Conservation (phyloP, 2,888 invertebrate genomes). For the Lumbricus terrestris region DNA sequence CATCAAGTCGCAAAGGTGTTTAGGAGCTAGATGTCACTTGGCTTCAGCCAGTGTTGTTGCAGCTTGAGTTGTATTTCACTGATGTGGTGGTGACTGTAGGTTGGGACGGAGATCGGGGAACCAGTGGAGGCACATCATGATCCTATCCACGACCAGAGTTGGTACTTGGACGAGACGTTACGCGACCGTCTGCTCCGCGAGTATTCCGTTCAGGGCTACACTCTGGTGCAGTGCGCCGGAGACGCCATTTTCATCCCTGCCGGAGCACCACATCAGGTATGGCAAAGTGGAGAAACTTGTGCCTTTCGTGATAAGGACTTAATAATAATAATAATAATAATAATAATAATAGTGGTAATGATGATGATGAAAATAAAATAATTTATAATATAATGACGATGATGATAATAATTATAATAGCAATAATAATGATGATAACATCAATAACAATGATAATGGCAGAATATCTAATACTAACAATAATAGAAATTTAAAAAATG, state of each 20-base stretch:
- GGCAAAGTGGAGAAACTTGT: not conserved
- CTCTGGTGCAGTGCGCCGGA: conserved; percentile 91
- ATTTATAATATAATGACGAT: too few relatives aligned
- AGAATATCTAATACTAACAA: too few relatives aligned
- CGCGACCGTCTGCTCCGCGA: conserved; percentile 84
- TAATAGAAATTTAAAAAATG: too few relatives aligned
- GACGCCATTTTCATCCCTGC: conserved; percentile 98
- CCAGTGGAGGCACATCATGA: conserved; percentile 85
- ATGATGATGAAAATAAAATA: too few relatives aligned
- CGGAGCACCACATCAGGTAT: conserved; percentile 92
- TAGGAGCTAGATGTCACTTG: too few relatives aligned
- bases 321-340: not conserved
- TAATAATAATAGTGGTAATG: too few relatives aligned
- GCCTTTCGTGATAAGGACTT: not conserved
- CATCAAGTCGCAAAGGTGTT: too few relatives aligned
- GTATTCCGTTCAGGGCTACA: conserved; percentile 90
- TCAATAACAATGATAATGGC: too few relatives aligned
- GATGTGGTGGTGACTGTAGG: conserved; percentile 41
- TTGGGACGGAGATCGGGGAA: conserved; percentile 75
- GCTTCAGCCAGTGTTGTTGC: not conserved
- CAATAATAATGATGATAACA: too few relatives aligned
- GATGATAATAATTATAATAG: not conserved
- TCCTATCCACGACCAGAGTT: conserved; percentile 91
- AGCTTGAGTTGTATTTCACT: not conserved
- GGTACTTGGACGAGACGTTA: conserved; percentile 85